Conservation (phyloP, 2,888 invertebrate species). For the Leucozona laternaria region DNA sequence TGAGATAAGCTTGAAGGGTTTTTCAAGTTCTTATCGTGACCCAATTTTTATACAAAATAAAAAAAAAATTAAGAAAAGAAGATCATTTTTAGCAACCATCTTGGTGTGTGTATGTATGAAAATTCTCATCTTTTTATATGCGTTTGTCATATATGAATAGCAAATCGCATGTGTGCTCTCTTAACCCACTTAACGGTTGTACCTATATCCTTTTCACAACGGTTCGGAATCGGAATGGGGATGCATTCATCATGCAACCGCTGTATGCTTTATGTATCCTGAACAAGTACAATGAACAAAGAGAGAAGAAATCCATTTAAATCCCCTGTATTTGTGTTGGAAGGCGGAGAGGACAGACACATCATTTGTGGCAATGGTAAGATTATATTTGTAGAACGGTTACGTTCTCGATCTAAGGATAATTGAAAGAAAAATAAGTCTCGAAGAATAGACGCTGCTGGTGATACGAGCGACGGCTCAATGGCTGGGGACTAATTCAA, state of each 20-base stretch:
- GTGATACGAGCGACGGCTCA: no score
- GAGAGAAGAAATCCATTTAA: constrained; percentile 60
- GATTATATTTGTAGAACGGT: constrained; percentile 56
- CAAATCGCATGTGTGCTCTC: constrained; percentile 59
- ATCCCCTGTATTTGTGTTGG: constrained; percentile 51
- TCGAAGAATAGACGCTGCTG: constrained; percentile 28
- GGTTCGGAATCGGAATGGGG: constrained; percentile 14
- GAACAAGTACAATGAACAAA: constrained; percentile 58
- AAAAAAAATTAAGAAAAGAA: neutral
- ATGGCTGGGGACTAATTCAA: constrained; percentile 55
- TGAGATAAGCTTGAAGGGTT: constrained; percentile 49
- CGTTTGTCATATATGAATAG: constrained; percentile 38
- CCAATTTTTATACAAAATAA: constrained; percentile 30
- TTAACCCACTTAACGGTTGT: constrained; percentile 54
- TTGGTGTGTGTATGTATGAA: neutral
- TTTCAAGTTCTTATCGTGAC: constrained; percentile 52
- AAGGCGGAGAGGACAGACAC: constrained; percentile 7
- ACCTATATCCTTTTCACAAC: neutral
- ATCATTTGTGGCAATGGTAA: constrained; percentile 31
- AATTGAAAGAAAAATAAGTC: constrained; percentile 65
- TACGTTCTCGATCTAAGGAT: constrained; percentile 45
- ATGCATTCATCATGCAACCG: constrained; percentile 45
- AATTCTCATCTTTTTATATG: constrained; percentile 11
- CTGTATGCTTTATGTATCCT: constrained; percentile 40
- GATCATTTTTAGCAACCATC: constrained; percentile 43